A percentile compares a stretch with the other conserved stretches of the same genome.
Conservation (phyloP, 2,113 vertebrate species). For the Burhinus oedicnemus region DNA sequence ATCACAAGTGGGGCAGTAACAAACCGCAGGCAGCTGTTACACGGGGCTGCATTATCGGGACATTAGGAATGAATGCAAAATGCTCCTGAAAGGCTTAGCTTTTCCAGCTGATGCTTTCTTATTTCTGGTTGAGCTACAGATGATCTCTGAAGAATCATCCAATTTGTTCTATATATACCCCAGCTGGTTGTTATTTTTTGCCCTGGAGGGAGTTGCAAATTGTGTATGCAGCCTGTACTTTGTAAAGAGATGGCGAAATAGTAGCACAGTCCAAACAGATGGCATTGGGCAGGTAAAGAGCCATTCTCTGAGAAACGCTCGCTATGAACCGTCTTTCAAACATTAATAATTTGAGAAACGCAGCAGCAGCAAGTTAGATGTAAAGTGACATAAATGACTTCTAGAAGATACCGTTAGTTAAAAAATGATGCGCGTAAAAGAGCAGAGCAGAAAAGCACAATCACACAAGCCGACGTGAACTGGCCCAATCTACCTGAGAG, state of each 20-base stretch:
- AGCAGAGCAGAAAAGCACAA: neutral
- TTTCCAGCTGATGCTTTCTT: constrained; percentile 1
- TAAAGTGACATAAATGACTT: constrained; percentile 49
- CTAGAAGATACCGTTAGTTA: constrained; percentile 19
- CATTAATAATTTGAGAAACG: constrained; percentile 42
- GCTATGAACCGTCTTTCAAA: constrained; percentile 18
- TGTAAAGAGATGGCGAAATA: neutral
- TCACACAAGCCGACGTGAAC: neutral
- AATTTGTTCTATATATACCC: neutral
- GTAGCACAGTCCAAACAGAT: constrained; percentile 31
- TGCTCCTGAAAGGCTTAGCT: constrained; percentile 1
- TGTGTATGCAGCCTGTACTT: neutral
- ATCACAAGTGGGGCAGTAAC: neutral
- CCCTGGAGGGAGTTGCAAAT: constrained; percentile 7
- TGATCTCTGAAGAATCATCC: constrained; percentile 14
- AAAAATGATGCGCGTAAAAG: neutral
- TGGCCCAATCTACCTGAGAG: neutral
- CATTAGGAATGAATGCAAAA: neutral
- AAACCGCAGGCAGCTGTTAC: constrained; percentile 29
- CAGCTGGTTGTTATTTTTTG: neutral
- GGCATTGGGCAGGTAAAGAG: constrained; percentile 10
- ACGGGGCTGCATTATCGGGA: neutral
- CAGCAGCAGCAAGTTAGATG: constrained; percentile 20
- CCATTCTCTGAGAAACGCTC: neutral
- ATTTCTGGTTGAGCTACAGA: constrained; percentile 34